Conservation (phyloP, 2,113 vertebrate genomes). For the Marmota flaviventris region DNA sequence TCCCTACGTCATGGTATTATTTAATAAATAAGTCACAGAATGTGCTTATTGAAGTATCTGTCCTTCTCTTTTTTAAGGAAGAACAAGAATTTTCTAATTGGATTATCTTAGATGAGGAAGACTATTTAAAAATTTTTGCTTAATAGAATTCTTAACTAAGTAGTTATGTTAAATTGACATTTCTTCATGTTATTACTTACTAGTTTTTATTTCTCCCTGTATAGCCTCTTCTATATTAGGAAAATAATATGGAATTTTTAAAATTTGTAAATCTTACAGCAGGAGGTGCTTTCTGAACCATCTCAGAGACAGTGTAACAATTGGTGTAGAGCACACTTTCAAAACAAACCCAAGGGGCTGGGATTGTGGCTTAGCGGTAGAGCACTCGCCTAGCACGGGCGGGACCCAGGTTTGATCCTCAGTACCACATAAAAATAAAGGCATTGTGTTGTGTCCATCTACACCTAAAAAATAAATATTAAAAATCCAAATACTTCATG, state of each 20-base stretch:
- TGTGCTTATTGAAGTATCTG: background rate
- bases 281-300: background rate
- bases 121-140: background rate
- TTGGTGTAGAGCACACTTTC: background rate
- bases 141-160: background rate
- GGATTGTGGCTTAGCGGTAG: too few relatives aligned
- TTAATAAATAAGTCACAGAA: background rate
- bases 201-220: background rate
- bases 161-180: background rate
- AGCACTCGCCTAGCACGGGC: too few relatives aligned
- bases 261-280: background rate
- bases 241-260: background rate
- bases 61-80: background rate
- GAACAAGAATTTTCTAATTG: background rate
- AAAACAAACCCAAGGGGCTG: background rate
- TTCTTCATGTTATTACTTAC: background rate
- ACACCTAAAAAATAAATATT: too few relatives aligned
- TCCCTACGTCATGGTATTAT: background rate
- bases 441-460: too few relatives aligned
- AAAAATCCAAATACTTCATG: background rate
- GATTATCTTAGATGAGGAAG: background rate
- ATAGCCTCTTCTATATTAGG: background rate
- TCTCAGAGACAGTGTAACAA: conserved; percentile 10
- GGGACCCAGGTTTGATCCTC: too few relatives aligned
- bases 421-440: too few relatives aligned